Conservation (phyloP, 2,888 invertebrate genomes). For the Catonia carolina region DNA sequence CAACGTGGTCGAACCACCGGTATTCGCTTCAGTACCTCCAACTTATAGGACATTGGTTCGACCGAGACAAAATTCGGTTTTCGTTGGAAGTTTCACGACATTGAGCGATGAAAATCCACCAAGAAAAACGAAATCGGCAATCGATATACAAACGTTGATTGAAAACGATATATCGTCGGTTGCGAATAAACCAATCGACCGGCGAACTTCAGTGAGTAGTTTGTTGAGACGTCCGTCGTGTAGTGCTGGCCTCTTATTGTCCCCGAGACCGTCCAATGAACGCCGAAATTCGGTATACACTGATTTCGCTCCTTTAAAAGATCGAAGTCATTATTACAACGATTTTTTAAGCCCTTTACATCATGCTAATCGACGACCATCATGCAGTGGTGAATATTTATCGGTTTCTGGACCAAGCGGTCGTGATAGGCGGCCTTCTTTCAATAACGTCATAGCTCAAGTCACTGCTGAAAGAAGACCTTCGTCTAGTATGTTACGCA, state of each 20-base stretch:
- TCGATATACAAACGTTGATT: slow-evolving; percentile 71
- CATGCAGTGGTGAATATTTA: slow-evolving; percentile 21
- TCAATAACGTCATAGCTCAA: slow-evolving; percentile 37
- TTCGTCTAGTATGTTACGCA: slow-evolving; percentile 35
- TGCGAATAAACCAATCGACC: background rate
- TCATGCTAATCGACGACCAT: slow-evolving; percentile 25
- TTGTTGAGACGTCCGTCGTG: slow-evolving; percentile 24
- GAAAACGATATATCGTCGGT: slow-evolving; percentile 39
- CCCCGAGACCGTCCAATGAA: slow-evolving; percentile 8
- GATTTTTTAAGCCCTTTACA: slow-evolving; percentile 24
- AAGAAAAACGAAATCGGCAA: slow-evolving; percentile 72
- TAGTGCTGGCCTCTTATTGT: slow-evolving; percentile 26
- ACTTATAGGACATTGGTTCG: slow-evolving; percentile 44
- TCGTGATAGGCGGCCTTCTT: slow-evolving; percentile 35
- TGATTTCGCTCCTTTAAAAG: slow-evolving; percentile 20
- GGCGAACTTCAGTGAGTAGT: slow-evolving; percentile 1
- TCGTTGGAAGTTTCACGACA: slow-evolving; percentile 64
- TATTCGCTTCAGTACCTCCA: slow-evolving; percentile 41
- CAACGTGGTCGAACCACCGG: slow-evolving; percentile 52
- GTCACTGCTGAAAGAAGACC: slow-evolving; percentile 36
- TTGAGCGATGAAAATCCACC: slow-evolving; percentile 58
- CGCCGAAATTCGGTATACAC: slow-evolving; percentile 15
- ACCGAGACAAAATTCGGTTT: slow-evolving; percentile 76
- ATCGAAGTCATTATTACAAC: slow-evolving; percentile 16
- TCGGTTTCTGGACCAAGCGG: slow-evolving; percentile 25